These are phyloP conservation scores for Stenichneumon culpator DNA, from an alignment of 2,888 invertebrate species.

Conservation along the genomic window DNA sequence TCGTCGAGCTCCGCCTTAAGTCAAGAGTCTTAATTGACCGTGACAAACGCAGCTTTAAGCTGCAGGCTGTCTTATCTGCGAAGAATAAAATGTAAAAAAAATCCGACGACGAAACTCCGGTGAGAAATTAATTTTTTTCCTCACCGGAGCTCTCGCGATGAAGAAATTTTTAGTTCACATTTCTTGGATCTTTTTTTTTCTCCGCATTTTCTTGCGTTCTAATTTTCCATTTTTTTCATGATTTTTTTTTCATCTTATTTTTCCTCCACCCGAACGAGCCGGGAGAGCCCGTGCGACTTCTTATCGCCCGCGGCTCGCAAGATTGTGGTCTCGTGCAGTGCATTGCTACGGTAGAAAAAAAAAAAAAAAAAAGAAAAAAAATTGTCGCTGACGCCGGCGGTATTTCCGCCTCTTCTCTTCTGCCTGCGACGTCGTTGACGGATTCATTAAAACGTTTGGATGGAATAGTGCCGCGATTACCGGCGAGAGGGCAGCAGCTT, in stretches of 20 bases:
- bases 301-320: conserved; percentile 74
- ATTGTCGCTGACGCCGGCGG: conserved; percentile 8
- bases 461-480: conserved; percentile 78
- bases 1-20: not conserved
- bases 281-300: conserved; percentile 61
- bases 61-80: not conserved
- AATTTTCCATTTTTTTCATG: conserved; percentile 24
- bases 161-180: conserved; percentile 60
- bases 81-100: conserved; percentile 4
- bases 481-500: conserved; percentile 52
- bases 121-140: conserved; percentile 62
- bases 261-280: conserved; percentile 29
- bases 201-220: conserved; percentile 14
- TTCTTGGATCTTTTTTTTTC: conserved; percentile 46
- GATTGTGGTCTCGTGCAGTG: conserved; percentile 70
- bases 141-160: conserved; percentile 40
- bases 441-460: conserved; percentile 81
- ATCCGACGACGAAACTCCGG: conserved; percentile 38
- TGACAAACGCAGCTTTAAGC: not conserved
- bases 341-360: conserved; percentile 51
- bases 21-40: conserved; percentile 6
- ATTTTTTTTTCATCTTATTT: conserved; percentile 55
- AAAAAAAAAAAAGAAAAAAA: conserved; percentile 41
- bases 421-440: conserved; percentile 76
- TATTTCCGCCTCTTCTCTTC: conserved; percentile 49